Evolutionary conservation across 1,140 invertebrate genomes (phyloP).

Genomic region (Sycobia sp.): DNA sequence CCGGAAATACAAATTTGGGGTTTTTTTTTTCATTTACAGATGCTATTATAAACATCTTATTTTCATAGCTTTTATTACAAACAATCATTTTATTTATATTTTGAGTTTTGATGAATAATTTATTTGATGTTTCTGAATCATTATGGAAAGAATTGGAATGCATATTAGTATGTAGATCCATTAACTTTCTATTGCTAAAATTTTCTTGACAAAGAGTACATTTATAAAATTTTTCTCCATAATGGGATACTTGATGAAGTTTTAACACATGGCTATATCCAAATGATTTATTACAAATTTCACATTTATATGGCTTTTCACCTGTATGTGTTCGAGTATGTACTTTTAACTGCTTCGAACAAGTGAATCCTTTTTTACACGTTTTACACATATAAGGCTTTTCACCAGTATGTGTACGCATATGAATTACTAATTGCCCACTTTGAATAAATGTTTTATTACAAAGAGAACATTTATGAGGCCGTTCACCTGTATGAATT

Average conservation of each 20-base stretch:
- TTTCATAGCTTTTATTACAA: not conserved
- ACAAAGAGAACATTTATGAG: conserved; percentile 92
- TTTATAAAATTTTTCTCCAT: conserved; percentile 89
- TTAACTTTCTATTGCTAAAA: conserved; percentile 86
- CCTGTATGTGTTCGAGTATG: conserved; percentile 86
- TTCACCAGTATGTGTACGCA: conserved; percentile 87
- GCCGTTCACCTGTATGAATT: conserved; percentile 89
- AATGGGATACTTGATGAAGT: conserved; percentile 87
- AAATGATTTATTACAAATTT: conserved; percentile 82
- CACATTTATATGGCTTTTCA: conserved; percentile 76
- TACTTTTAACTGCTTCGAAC: conserved; percentile 88
- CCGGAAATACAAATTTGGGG: not conserved
- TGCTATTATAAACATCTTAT: not conserved
- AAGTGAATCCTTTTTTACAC: conserved; percentile 86
- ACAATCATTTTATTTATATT: conserved; percentile 33
- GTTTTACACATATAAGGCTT: conserved; percentile 89
- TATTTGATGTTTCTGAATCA: conserved; percentile 52
- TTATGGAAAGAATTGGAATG: conserved; percentile 69
- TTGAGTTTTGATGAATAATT: conserved; percentile 51
- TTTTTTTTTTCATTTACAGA: conserved; percentile 26
- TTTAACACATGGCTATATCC: conserved; percentile 89
- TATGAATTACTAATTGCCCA: conserved; percentile 83
- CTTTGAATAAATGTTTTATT: conserved; percentile 89
- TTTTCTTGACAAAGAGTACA: conserved; percentile 89
- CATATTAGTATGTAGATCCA: conserved; percentile 89